phyloP scores from a whole-genome alignment of 2,113 vertebrate species.

The Myocastor coypus region DNA sequence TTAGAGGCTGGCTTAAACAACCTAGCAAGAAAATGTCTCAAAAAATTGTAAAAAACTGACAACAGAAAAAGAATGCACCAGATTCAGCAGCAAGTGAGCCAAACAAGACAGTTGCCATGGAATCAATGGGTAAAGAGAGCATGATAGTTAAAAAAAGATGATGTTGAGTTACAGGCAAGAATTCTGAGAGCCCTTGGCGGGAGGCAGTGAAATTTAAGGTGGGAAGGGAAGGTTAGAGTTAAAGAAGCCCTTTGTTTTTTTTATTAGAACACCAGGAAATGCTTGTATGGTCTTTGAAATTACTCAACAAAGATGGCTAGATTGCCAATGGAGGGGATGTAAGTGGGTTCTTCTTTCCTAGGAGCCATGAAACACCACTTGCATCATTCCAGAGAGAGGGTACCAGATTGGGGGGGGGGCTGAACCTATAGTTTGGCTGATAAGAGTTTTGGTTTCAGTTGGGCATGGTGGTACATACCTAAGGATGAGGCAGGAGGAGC shows the following conservation, averaged over 20 bases:
- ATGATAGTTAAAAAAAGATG: background rate
- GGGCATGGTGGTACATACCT: background rate
- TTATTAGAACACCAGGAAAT: background rate
- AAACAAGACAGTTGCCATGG: background rate
- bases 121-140: background rate
- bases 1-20: background rate
- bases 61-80: background rate
- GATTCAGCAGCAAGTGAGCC: background rate
- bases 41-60: background rate
- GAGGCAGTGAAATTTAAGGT: background rate
- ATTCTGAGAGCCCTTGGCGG: background rate
- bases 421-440: background rate
- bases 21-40: background rate
- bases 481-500: background rate
- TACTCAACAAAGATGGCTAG: background rate
- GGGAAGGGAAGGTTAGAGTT: background rate
- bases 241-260: background rate
- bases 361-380: background rate
- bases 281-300: background rate
- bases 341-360: background rate
- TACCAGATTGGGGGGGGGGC: too few relatives aligned
- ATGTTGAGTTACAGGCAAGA: background rate
- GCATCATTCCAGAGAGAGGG: background rate
- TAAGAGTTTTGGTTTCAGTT: background rate
- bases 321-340: background rate